Conservation (phyloP, 2,113 vertebrate genomes). For the Malaclemys terrapin region DNA sequence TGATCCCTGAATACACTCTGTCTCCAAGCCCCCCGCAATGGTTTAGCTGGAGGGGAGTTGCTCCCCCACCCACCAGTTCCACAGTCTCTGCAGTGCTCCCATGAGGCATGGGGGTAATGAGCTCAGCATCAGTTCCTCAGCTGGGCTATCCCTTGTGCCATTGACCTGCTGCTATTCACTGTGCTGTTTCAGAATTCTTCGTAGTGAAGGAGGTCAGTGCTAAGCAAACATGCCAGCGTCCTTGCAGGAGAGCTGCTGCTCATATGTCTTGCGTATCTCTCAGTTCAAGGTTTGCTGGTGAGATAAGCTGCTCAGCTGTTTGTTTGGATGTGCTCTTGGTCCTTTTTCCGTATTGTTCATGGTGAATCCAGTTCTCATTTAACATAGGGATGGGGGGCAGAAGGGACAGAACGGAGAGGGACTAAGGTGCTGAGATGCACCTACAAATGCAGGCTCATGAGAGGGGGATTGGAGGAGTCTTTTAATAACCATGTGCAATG, state of each 20-base stretch:
- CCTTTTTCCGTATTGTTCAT: fast-evolving
- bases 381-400: fast-evolving
- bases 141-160: background rate
- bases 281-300: slow-evolving; percentile 54
- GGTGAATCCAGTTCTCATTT: background rate
- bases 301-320: slow-evolving; percentile 46
- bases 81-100: background rate
- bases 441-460: background rate
- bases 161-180: background rate
- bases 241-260: slow-evolving; percentile 37
- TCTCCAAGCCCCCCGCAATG: background rate
- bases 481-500: background rate
- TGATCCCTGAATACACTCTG: fast-evolving
- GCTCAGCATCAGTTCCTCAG: background rate
- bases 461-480: background rate
- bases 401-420: background rate
- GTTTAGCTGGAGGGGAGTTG: background rate
- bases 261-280: background rate
- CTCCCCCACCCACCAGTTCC: background rate
- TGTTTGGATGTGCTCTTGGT: slow-evolving; percentile 12
- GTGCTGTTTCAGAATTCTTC: background rate
- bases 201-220: slow-evolving; percentile 9
- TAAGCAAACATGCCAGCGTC: slow-evolving; percentile 23
- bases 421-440: background rate
- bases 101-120: fast-evolving